Base-by-base conservation (phyloP, 1,140 invertebrate species). In the Hyles vespertilio region DNA sequence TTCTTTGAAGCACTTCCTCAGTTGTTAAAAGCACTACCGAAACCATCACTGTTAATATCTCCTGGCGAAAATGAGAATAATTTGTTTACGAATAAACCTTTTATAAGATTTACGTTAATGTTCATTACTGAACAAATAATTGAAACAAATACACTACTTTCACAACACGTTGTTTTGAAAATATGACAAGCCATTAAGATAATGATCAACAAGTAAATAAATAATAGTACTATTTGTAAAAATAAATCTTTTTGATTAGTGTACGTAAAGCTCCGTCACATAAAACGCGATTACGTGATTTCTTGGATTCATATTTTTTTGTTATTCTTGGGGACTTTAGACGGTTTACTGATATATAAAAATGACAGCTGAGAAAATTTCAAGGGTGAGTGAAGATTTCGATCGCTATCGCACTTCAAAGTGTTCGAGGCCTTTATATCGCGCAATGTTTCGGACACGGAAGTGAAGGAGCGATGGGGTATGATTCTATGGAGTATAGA, bases 1-100 rank as follows among this genome's bases (percentile, higher is more conserved):
- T 90, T 63, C 65, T 77, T 55, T 79, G 65, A 57, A 88, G 72
- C 3, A 87, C 72, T 56, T 87, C 81, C 67, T 90, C 89, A 3
- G 84, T 89, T 7, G 81, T 85, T 6, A 86, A 59, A 36, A 87
- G 61, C 56, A 84, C 73, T 65, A 84, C 72, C 43, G 84, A 87
- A 40, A 87, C 83, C 86, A 87, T 87, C 63, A 58, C 22, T 34
- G 36, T 43, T 50, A 46, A 7, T 57, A 8, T 40, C 36, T 40
- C 8, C 8, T 5, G 5, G 8, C 36, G 4, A 5, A 8, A 40
- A 40, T 40, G 36, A 40, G 36, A 40, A 40, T 5, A 40, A 40
- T 40, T 5, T 8, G 8, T 5, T 8, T 40, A 8, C 4, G 36
- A 40, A 5, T 5, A 40, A 40, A 40, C 36, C 4, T 40, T 40